Percentiles rank a stretch among this genome's conserved stretches.
Evolutionary conservation across 1,140 invertebrate species (phyloP).

Genomic region (Microvelia longipes): DNA sequence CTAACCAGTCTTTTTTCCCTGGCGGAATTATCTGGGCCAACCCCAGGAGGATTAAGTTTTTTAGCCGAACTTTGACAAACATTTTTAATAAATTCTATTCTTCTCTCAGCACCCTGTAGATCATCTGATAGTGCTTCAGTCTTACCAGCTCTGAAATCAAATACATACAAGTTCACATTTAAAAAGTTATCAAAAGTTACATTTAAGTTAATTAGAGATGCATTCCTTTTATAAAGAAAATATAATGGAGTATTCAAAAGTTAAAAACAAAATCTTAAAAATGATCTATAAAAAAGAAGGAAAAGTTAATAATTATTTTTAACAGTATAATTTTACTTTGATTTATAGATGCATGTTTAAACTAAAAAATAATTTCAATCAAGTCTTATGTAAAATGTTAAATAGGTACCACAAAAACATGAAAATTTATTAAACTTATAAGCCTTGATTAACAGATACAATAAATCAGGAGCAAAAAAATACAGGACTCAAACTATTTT

Average conservation of each 20-base stretch:
- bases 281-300: too few relatives aligned
- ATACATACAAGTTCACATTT: slow-evolving; percentile 16
- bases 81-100: slow-evolving; percentile 68
- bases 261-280: too few relatives aligned
- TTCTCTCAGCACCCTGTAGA: slow-evolving; percentile 65
- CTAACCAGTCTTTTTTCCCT: slow-evolving; percentile 60
- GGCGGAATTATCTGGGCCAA: slow-evolving; percentile 41
- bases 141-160: slow-evolving; percentile 64
- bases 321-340: too few relatives aligned
- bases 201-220: neutral
- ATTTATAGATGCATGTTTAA: too few relatives aligned
- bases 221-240: neutral
- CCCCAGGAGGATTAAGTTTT: slow-evolving; percentile 33
- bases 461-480: too few relatives aligned
- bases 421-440: too few relatives aligned
- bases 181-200: neutral
- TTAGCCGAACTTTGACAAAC: slow-evolving; percentile 40
- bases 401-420: too few relatives aligned
- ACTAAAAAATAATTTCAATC: too few relatives aligned
- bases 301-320: too few relatives aligned
- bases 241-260: slow-evolving; percentile 8
- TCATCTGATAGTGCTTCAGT: slow-evolving; percentile 74
- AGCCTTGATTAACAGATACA: too few relatives aligned
- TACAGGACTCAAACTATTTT: too few relatives aligned
- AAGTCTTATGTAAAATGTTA: too few relatives aligned